A percentile compares a stretch with the other conserved stretches of the same genome.
Evolutionary conservation across 37 sponge, comb jelly and placozoan genomes (phyloP).

Genomic region (Hormiphora californensis): DNA sequence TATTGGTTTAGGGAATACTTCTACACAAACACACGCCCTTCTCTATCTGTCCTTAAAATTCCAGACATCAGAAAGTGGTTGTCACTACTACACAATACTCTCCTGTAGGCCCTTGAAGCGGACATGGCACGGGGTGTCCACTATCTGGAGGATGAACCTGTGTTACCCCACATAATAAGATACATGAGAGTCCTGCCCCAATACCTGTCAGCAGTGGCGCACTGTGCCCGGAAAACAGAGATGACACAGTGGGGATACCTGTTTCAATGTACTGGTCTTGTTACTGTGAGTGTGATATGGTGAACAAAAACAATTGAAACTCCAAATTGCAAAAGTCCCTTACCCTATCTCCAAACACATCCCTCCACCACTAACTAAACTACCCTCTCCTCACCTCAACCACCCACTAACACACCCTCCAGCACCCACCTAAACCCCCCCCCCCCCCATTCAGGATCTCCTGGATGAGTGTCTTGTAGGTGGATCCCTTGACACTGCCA

Average conservation of each 20-base stretch:
- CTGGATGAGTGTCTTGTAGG: constrained; percentile 32
- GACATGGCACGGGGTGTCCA: not conserved
- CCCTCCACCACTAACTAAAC: not conserved
- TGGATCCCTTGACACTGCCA: constrained; percentile 36
- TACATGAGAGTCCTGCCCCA: constrained; percentile 31
- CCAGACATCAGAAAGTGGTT: no score
- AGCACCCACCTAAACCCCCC: not conserved
- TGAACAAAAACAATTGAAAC: not conserved
- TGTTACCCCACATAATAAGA: constrained; percentile 25
- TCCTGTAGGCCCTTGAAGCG: constrained; percentile 16
- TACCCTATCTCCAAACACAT: not conserved
- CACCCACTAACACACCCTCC: not conserved
- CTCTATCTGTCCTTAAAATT: no score
- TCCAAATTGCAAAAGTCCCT: not conserved
- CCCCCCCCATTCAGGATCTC: constrained; percentile 22
- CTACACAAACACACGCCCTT: no score
- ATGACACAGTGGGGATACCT: constrained; percentile 51
- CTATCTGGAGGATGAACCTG: not conserved
- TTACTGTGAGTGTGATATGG: not conserved
- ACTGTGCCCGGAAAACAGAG: constrained; percentile 47
- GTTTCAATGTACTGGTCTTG: constrained; percentile 37
- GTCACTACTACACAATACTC: not conserved
- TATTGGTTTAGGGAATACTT: no score
- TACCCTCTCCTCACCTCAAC: not conserved
- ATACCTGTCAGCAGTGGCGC: constrained; percentile 38